Evolutionary conservation across 2,888 invertebrate species (phyloP).

Genomic region (Dolichomitus sp.): DNA sequence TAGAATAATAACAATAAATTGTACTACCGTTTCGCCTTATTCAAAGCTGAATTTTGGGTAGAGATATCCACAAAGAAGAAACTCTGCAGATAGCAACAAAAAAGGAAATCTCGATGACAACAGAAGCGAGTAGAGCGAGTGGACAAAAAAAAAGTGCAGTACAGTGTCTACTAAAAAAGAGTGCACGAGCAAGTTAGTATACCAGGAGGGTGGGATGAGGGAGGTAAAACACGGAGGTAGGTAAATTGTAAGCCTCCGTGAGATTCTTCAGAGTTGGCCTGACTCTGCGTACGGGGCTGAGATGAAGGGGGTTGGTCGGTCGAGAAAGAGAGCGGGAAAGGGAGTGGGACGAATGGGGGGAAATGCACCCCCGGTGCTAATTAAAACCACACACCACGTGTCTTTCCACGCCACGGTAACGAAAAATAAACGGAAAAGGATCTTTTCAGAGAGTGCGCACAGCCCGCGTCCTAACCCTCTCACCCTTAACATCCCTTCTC

Average conservation of each 20-base stretch:
- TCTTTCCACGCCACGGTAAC: conserved; percentile 80
- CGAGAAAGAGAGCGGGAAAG: conserved; percentile 13
- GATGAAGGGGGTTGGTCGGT: conserved; percentile 41
- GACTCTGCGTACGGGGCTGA: conserved; percentile 36
- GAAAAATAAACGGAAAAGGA: conserved; percentile 82
- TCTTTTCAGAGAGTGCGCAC: conserved; percentile 78
- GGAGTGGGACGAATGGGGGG: conserved; percentile 35
- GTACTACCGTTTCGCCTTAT: too few relatives aligned
- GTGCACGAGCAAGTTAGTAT: conserved; percentile 24
- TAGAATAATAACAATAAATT: too few relatives aligned
- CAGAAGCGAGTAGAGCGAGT: neutral
- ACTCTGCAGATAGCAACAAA: neutral
- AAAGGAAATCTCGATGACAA: neutral
- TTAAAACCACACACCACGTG: conserved; percentile 81
- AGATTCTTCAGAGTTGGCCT: conserved; percentile 74
- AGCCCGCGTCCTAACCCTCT: conserved; percentile 56
- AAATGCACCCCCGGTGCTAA: conserved; percentile 79
- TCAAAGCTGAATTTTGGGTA: neutral
- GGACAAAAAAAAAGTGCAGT: neutral
- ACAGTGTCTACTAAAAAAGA: conserved; percentile 25
- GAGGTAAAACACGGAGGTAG: conserved; percentile 51
- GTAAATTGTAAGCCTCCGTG: conserved; percentile 75
- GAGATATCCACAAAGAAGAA: neutral
- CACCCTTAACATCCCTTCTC: conserved; percentile 34
- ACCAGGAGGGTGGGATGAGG: conserved; percentile 42